These are phyloP conservation scores for Liposcelis brunnea DNA, from an alignment of 2,888 invertebrate genomes.

Conservation along the genomic window DNA sequence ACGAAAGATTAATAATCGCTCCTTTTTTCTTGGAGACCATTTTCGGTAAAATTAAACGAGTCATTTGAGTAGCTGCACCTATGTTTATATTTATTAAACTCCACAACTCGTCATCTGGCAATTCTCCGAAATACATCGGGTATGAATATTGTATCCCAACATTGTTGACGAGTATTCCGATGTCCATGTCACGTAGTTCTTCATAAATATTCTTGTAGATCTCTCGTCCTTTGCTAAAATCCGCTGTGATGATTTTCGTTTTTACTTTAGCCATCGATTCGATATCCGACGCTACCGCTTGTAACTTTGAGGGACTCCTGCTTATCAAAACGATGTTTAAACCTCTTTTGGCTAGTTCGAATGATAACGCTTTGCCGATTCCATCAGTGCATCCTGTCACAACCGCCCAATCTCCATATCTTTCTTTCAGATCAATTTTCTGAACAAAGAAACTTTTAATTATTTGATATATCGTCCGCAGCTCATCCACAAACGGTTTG, in stretches of 20 bases:
- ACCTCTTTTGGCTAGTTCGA: background rate
- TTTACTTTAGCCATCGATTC: slow-evolving; percentile 15
- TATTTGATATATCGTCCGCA: too few relatives aligned
- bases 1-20: slow-evolving; percentile 30
- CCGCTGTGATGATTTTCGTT: slow-evolving; percentile 21
- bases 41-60: slow-evolving; percentile 29
- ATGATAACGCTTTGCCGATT: background rate
- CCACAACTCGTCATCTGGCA: slow-evolving; percentile 24
- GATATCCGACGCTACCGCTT: background rate
- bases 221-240: slow-evolving; percentile 22
- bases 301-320: background rate
- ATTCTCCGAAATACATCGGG: slow-evolving; percentile 28
- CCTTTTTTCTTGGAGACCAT: slow-evolving; percentile 29
- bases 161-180: slow-evolving; percentile 31
- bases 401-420: background rate
- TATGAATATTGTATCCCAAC: slow-evolving; percentile 32
- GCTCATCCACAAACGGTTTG: too few relatives aligned
- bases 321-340: background rate
- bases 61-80: slow-evolving; percentile 31
- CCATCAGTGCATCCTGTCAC: slow-evolving; percentile 2
- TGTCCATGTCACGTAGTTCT: slow-evolving; percentile 25
- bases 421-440: background rate
- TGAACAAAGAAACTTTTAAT: background rate
- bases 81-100: slow-evolving; percentile 30
- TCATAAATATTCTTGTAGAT: slow-evolving; percentile 25